Evolutionary conservation across 2,797 vertebrate genomes (phyloP), one percentile per base, ranked within the genome.

Genomic region (Rhadinocentrus ornatus): DNA sequence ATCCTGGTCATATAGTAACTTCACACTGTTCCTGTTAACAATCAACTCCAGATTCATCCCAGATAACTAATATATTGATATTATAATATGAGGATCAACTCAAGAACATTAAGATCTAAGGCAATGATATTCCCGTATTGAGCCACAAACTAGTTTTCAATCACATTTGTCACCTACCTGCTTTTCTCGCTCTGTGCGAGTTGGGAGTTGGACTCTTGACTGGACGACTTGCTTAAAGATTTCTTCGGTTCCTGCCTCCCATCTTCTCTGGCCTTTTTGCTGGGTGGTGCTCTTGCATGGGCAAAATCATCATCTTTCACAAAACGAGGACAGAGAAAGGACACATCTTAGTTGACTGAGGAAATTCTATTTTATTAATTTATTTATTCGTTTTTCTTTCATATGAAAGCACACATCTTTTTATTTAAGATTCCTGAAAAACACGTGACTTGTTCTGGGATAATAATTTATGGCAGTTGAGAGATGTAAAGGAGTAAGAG

Each of bases 231-330:
- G 85, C 88, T 93, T 46, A 54, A 65, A 1, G 86, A 68, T 67
- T 93, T 94, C 54, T 75, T 89, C 66, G 66, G 82, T 69, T 94
- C 93, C 22, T 53, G 63, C 39, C 88, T 93, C 18, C 70, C 16
- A 20, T 86, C 70, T 13, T 88, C 92, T 78, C 89, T 93, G 34
- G 90, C 50, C 73, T 96, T 98, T 92, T 98, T 99, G 71, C 83
- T 94, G 69, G 92, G 93, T 44, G 95, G 94, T 76, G 86, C 88
- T 71, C 88, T 92, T 58, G 75, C 61, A 66, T 73, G 81, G 24
- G 94, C 91, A 91, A 98, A 99, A 83, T 98, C 97, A 62, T 97
- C 97, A 90, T 96, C 96, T 94, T 85, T 60, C 37, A 69, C n/a
- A 53, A 35, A 44, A 83, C 6, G 35, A 63, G 37, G 20, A 55